Conservation (phyloP, 30 jellyfish, hydroid and myxozoan genomes). For the Clytia hemisphaerica region DNA sequence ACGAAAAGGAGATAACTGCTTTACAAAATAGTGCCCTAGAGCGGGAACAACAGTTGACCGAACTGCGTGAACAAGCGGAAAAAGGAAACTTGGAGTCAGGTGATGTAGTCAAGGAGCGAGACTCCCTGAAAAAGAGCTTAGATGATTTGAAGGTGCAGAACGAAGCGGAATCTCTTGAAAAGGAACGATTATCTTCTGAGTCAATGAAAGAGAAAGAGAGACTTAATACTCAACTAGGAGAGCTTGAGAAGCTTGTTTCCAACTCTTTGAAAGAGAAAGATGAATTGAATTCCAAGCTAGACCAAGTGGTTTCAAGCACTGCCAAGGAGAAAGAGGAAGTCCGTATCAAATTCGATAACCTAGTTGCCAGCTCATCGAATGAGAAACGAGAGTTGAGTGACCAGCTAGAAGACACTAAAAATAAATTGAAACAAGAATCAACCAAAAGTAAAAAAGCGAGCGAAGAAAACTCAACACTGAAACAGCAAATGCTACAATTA, state of each 20-base stretch:
- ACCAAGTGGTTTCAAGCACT: no score
- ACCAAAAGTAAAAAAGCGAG: no score
- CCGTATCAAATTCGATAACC: no score
- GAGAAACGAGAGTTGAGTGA: no score
- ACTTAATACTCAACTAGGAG: not conserved
- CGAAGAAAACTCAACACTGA: no score
- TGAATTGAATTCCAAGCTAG: not conserved
- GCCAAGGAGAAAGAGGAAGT: constrained; percentile 1
- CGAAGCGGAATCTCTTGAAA: not conserved
- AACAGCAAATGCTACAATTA: no score
- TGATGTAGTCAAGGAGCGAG: not conserved
- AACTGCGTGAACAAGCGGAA: no score
- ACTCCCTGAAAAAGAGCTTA: not conserved
- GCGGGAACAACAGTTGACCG: not conserved
- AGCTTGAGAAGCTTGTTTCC: no score
- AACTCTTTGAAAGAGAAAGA: not conserved
- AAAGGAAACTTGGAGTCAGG: not conserved
- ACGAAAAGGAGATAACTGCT: no score
- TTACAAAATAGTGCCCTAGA: not conserved
- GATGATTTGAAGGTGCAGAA: not conserved
- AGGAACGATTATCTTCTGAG: not conserved
- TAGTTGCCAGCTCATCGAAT: no score
- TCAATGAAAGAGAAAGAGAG: not conserved
- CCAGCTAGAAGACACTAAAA: not conserved
- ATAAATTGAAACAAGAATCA: not conserved